These are phyloP conservation scores for Plutomurus gul DNA, from an alignment of 1,140 invertebrate species.

Conservation along the genomic window DNA sequence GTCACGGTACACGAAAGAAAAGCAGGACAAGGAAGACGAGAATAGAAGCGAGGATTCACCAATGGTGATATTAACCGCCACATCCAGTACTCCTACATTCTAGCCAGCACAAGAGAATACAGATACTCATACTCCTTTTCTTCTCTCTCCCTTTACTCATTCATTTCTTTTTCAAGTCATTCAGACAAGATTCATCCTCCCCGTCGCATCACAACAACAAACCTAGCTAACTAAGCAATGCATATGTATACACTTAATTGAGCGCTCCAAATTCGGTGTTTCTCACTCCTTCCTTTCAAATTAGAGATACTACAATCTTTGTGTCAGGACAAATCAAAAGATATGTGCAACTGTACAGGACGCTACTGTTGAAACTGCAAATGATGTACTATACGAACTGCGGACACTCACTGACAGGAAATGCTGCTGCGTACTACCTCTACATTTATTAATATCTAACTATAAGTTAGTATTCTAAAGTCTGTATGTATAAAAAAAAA, in stretches of 20 bases:
- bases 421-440: too few relatives aligned
- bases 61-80: not conserved
- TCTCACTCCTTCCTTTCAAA: constrained; percentile 6
- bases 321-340: not conserved
- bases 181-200: too few relatives aligned
- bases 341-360: not conserved
- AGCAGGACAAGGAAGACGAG: not conserved
- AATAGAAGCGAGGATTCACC: not conserved
- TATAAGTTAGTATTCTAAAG: too few relatives aligned
- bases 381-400: too few relatives aligned
- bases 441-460: too few relatives aligned
- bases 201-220: constrained; percentile 3
- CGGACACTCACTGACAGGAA: too few relatives aligned
- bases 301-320: not conserved
- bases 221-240: not conserved
- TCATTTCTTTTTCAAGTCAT: not conserved
- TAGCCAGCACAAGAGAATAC: not conserved
- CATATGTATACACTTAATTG: constrained; percentile 6
- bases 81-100: not conserved
- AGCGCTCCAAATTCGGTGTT: constrained; percentile 19
- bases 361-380: too few relatives aligned
- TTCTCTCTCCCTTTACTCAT: not conserved
- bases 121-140: not conserved
- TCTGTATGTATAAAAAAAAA: too few relatives aligned
- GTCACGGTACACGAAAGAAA: not conserved